Conservation (phyloP, 2,113 vertebrate species). For the Pseudorasbora parva region DNA sequence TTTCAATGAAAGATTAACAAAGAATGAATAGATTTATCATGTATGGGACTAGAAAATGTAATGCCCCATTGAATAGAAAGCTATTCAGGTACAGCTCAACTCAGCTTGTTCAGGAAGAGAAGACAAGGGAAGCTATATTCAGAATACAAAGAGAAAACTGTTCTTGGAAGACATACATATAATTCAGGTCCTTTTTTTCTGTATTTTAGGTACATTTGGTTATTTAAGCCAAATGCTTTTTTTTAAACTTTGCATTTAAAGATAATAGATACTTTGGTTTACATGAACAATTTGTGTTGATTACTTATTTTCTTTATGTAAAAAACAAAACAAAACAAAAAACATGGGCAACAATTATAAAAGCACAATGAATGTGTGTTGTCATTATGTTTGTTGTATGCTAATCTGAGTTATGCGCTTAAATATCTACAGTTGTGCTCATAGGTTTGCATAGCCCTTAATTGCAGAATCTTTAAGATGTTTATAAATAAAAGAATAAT, state of each 20-base stretch:
- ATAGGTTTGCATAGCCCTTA: neutral
- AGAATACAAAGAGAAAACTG: neutral
- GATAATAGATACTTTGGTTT: neutral
- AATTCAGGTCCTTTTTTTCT: neutral
- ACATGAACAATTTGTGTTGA: neutral
- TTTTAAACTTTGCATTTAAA: neutral
- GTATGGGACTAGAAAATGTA: neutral
- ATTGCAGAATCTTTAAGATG: neutral
- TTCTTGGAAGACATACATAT: neutral
- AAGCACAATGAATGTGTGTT: neutral
- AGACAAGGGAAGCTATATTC: neutral
- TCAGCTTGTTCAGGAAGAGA: neutral
- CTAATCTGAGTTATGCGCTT: neutral
- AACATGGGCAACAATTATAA: neutral
- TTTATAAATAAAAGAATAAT: too few relatives aligned
- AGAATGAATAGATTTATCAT: neutral
- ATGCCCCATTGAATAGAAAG: neutral
- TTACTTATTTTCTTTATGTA: neutral
- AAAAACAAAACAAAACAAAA: too few relatives aligned
- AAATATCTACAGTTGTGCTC: neutral
- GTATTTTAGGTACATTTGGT: neutral
- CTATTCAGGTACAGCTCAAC: neutral
- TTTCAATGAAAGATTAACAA: neutral
- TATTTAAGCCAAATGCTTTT: neutral
- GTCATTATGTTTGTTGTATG: neutral